Percentiles rank a stretch among this genome's conserved stretches.
Conservation (phyloP, 2,797 vertebrate species). For the Poeciliopsis gracilis region DNA sequence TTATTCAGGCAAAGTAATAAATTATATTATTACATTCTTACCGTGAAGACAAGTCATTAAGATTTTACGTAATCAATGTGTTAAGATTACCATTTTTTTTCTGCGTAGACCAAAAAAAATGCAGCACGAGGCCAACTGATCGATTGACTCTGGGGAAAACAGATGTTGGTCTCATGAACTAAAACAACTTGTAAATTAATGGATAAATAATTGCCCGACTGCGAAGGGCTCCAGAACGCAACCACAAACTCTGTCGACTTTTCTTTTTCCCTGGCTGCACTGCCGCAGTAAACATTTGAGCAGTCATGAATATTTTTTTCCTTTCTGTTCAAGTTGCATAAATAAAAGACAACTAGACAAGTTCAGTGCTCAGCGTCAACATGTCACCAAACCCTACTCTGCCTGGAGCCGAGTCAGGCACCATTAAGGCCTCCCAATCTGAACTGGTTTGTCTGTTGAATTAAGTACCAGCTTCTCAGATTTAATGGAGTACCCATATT, state of each 20-base stretch:
- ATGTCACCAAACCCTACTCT: neutral
- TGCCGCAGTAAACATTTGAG: neutral
- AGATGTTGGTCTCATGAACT: neutral
- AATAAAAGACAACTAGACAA: neutral
- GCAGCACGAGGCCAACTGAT: neutral
- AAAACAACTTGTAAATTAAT: neutral
- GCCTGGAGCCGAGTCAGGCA: neutral
- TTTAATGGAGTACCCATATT: neutral
- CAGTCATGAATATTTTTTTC: neutral
- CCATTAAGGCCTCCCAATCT: neutral
- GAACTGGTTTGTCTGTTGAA: neutral
- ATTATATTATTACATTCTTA: slow-evolving; percentile 13
- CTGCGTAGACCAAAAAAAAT: neutral
- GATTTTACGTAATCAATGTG: neutral
- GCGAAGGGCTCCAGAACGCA: neutral
- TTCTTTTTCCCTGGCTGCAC: neutral
- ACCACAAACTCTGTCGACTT: neutral
- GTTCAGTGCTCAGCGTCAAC: neutral
- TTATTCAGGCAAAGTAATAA: slow-evolving; percentile 31
- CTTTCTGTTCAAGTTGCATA: neutral
- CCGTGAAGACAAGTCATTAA: slow-evolving; percentile 5
- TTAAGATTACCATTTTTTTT: neutral
- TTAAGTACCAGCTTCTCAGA: neutral
- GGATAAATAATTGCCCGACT: neutral
- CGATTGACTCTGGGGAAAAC: neutral